Base-by-base conservation (phyloP, 1,140 invertebrate species). In the Sycobia sp. region DNA sequence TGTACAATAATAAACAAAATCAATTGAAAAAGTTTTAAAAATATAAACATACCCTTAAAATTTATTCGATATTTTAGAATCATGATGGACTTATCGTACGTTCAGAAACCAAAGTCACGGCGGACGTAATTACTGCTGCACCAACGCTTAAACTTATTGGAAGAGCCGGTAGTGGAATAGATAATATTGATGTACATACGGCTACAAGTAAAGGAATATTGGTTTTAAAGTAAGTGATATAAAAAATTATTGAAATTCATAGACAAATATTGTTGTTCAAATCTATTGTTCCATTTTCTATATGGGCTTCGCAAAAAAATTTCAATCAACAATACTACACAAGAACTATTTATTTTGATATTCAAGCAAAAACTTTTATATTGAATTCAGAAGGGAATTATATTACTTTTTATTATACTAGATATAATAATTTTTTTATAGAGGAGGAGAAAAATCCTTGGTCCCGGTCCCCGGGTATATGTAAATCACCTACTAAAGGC, bases 41-140 rank as follows among this genome's bases (percentile, higher is more conserved):
- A 3, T 8, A 41, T 41, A 41, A 18, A 41, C 2, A 18, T 18
- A 16, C 16, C 7, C 5, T n/a, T 41, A 16, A 22, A 1, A 11
- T 43, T 14, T 1, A 46, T 13, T 22, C 2, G 36, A 46, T 44
- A 65, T 57, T 69, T 61, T 63, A 95, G 91, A 89, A 94, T 67
- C 91, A 94, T 76, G 94, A 99, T 79, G 95, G 89, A 0, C 83
- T 98, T 56, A 93, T 99, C 64, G 96, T 99, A 1, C 86, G 97
- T 18, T 98, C 95, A 7, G 96, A 96, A 56, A 97, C 96, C 0
- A 96, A 96, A 86, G 95, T 98, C 20, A 97, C 94, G n/a, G 87
- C 88, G 55, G 94, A 96, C 66, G 88, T 99, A 3, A 85, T 99
- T 61, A 84, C 87, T 51, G 90, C 90, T n/a, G 87, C 84, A 25